phyloP scores from a whole-genome alignment of 2,113 vertebrate genomes.

The Chlorocebus sabaeus region DNA sequence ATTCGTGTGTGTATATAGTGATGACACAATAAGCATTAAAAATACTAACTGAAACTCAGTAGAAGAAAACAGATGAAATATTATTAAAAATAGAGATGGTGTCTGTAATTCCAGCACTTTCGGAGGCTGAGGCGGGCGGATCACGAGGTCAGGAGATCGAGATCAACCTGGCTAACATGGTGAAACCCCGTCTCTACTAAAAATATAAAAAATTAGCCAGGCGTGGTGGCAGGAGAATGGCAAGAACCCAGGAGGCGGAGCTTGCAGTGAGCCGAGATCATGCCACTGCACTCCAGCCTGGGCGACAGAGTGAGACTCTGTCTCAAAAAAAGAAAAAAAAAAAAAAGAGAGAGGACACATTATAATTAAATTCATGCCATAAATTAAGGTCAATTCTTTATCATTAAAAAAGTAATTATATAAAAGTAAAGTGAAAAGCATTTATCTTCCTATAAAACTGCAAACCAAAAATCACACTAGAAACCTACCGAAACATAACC shows the following conservation, averaged over 20 bases:
- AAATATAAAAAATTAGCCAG: too few species aligned
- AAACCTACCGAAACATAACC: background rate
- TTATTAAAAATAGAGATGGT: background rate
- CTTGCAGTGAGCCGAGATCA: too few species aligned
- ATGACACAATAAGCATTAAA: background rate
- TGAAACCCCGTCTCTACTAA: too few species aligned
- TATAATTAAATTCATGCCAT: background rate
- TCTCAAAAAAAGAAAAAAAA: too few species aligned
- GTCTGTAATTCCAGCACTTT: too few species aligned
- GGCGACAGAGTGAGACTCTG: too few species aligned
- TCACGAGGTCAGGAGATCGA: too few species aligned
- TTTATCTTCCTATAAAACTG: background rate
- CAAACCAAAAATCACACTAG: background rate
- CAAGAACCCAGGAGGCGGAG: too few species aligned
- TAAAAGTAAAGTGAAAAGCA: slow-evolving; percentile 11
- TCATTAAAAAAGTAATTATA: background rate
- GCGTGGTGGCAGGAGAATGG: too few species aligned
- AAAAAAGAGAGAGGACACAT: background rate
- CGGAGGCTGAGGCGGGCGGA: rapidly evolving
- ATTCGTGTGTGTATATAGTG: background rate
- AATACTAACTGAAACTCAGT: background rate
- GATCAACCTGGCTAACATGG: too few species aligned
- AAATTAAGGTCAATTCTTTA: background rate
- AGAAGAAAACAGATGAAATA: background rate
- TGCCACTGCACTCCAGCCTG: too few species aligned